Percentiles rank a stretch among this genome's conserved stretches.
Conservation (phyloP, 2,888 invertebrate genomes). For the Oeneis ivallda region DNA sequence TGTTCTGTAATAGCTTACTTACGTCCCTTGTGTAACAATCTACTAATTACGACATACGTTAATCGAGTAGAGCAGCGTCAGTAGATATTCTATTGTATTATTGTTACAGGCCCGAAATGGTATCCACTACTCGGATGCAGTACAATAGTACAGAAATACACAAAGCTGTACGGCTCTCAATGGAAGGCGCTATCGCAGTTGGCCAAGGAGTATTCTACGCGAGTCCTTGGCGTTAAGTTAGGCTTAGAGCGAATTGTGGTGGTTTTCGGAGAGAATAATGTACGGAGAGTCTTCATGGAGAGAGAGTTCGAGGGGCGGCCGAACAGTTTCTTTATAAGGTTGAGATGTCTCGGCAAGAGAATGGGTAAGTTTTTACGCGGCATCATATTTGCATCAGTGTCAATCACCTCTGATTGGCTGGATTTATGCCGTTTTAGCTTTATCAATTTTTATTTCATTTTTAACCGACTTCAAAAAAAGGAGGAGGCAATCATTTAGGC, state of each 20-base stretch:
- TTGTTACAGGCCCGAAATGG: constrained; percentile 64
- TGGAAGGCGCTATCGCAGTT: constrained; percentile 84
- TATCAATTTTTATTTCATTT: too few relatives aligned
- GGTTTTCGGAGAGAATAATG: constrained; percentile 82
- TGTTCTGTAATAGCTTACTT: too few relatives aligned
- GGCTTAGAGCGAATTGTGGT: constrained; percentile 83
- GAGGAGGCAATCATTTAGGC: too few relatives aligned
- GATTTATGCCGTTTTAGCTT: too few relatives aligned
- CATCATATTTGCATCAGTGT: background rate
- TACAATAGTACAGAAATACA: constrained; percentile 50
- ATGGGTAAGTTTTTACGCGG: constrained; percentile 72
- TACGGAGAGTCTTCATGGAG: constrained; percentile 82
- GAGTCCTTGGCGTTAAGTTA: constrained; percentile 84
- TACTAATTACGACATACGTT: too few relatives aligned
- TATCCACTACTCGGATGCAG: constrained; percentile 64
- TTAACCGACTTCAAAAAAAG: too few relatives aligned
- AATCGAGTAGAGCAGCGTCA: too few relatives aligned
- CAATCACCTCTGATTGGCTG: too few relatives aligned
- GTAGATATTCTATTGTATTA: background rate
- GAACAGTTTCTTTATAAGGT: constrained; percentile 84
- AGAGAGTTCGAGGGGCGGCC: constrained; percentile 87
- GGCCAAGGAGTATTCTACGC: constrained; percentile 80
- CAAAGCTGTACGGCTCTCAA: constrained; percentile 63
- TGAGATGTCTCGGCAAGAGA: constrained; percentile 85
- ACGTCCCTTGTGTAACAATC: too few relatives aligned